phyloP scores from a whole-genome alignment of 2,113 vertebrate species.

The Greenwoodochromis staneri region DNA sequence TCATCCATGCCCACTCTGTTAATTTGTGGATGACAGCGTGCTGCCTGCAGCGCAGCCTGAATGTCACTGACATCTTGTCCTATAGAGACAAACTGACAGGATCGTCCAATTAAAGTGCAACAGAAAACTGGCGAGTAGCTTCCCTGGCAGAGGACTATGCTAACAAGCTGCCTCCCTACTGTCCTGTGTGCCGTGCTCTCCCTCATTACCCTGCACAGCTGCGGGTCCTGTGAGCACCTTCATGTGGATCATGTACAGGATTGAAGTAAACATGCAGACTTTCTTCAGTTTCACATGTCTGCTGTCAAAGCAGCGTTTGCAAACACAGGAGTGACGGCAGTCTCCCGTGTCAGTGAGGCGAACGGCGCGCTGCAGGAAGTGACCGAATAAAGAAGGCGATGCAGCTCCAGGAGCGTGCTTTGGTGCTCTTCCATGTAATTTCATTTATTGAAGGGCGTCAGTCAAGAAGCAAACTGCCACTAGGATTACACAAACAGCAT shows the following conservation, averaged over 20 bases:
- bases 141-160: slow-evolving; percentile 51
- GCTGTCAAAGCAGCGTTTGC: not conserved
- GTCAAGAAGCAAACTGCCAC: not conserved
- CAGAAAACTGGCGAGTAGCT: slow-evolving; percentile 30
- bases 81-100: slow-evolving; percentile 52
- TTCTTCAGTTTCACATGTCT: slow-evolving; percentile 16
- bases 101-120: slow-evolving; percentile 67
- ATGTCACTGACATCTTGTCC: slow-evolving; percentile 48
- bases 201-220: slow-evolving; percentile 56
- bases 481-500: not conserved
- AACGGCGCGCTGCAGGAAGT: not conserved
- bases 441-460: not conserved
- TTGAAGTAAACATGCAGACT: slow-evolving; percentile 6
- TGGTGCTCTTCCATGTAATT: not conserved
- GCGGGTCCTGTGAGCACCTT: not conserved
- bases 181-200: slow-evolving; percentile 28
- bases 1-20: slow-evolving; percentile 13
- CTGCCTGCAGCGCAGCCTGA: slow-evolving; percentile 20
- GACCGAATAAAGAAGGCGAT: not conserved
- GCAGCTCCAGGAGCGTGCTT: not conserved
- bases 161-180: slow-evolving; percentile 62
- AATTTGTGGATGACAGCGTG: slow-evolving; percentile 23
- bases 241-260: not conserved
- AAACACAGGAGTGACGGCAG: not conserved
- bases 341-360: not conserved